phyloP scores from a whole-genome alignment of 2,113 vertebrate genomes.

The Emydocephalus ijimae region DNA sequence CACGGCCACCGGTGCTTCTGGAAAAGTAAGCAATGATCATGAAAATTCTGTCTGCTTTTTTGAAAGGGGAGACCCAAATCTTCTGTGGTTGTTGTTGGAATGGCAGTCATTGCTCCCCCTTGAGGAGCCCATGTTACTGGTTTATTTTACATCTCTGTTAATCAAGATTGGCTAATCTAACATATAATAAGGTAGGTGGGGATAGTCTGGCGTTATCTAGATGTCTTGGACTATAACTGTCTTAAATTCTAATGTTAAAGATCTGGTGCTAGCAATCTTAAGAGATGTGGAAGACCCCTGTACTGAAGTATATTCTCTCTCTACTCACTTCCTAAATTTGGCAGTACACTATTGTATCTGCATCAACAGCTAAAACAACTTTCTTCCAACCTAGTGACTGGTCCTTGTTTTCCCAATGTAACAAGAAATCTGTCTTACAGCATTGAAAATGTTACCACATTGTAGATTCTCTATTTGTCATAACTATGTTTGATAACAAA shows the following conservation, averaged over 20 bases:
- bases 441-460: neutral
- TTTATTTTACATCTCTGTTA: neutral
- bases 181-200: neutral
- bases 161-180: neutral
- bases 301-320: neutral
- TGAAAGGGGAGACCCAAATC: neutral
- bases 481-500: neutral
- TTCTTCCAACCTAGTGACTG: neutral
- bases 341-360: neutral
- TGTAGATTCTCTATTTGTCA: neutral
- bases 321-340: neutral
- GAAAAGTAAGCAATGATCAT: constrained; percentile 85
- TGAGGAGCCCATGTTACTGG: neutral
- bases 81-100: neutral
- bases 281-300: neutral
- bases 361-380: neutral
- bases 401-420: neutral
- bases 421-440: neutral
- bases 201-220: neutral
- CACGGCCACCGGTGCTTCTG: constrained; percentile 88
- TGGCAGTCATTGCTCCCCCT: neutral
- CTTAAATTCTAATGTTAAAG: neutral
- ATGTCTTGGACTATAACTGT: neutral
- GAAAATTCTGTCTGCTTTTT: neutral
- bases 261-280: neutral